phyloP scores from a whole-genome alignment of 2,797 vertebrate genomes.

The Hyperoplus lanceolatus region DNA sequence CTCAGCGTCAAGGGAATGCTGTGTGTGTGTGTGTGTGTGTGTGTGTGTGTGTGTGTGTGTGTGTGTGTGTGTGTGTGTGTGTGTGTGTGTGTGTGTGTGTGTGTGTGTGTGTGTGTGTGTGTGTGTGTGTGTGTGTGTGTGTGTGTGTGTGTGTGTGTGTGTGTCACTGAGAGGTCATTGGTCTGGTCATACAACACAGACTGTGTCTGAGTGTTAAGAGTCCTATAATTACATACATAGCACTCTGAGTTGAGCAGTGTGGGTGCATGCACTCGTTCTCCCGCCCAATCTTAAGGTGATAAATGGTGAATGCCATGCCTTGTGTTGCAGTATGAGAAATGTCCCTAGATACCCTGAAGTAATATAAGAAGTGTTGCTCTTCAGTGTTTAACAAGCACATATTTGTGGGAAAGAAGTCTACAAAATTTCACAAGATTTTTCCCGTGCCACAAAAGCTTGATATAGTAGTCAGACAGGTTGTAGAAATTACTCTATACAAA shows the following conservation, averaged over 20 bases:
- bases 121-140: too few relatives aligned
- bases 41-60: too few relatives aligned
- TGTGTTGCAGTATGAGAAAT: not conserved
- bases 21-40: constrained; percentile 6
- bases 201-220: constrained; percentile 5
- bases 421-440: not conserved
- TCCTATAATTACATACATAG: constrained; percentile 6
- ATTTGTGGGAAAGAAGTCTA: not conserved
- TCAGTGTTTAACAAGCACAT: not conserved
- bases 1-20: not conserved
- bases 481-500: too few relatives aligned
- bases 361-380: not conserved
- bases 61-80: too few relatives aligned
- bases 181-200: not conserved
- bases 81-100: too few relatives aligned
- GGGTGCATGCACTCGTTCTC: constrained; percentile 3
- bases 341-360: not conserved
- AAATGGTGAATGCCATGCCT: not conserved
- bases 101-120: too few relatives aligned
- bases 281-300: not conserved
- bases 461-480: too few relatives aligned
- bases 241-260: not conserved
- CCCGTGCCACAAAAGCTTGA: too few relatives aligned
- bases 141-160: not conserved
- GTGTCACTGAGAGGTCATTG: constrained; percentile 22